Conservation (phyloP, 1,140 invertebrate species). For the Lepidostoma basale region DNA sequence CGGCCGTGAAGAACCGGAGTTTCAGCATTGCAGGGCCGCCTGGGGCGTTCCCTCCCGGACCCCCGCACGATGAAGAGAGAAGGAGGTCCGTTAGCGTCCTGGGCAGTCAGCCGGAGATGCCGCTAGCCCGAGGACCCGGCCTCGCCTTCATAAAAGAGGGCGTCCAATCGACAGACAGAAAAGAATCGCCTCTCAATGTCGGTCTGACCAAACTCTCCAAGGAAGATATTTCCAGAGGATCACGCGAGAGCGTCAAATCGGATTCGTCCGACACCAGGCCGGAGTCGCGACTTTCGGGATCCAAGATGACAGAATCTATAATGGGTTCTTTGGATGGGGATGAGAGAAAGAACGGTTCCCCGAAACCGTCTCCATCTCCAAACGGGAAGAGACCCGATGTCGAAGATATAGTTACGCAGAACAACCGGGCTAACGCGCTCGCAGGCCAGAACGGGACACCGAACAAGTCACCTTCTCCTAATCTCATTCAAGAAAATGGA, state of each 20-base stretch:
- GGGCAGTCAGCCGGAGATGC: conserved; percentile 54
- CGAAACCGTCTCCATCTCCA: conserved; percentile 7
- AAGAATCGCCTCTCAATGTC: conserved; percentile 42
- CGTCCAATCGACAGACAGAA: conserved; percentile 37
- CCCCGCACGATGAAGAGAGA: conserved; percentile 57
- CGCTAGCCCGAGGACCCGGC: conserved; percentile 50
- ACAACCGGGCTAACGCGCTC: conserved; percentile 43
- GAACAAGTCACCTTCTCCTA: conserved; percentile 37
- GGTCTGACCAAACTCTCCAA: conserved; percentile 42
- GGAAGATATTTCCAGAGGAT: conserved; percentile 47
- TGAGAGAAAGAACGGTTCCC: conserved; percentile 36
- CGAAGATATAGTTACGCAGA: conserved; percentile 56
- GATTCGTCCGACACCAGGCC: conserved; percentile 54
- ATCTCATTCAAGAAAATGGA: conserved; percentile 34
- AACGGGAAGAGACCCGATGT: conserved; percentile 52
- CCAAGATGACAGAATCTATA: conserved; percentile 60
- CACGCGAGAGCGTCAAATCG: conserved; percentile 54
- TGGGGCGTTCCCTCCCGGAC: conserved; percentile 52
- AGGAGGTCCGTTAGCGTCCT: conserved; percentile 56
- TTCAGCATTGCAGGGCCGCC: conserved; percentile 59
- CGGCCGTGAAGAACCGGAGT: conserved; percentile 56
- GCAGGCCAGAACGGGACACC: conserved; percentile 29
- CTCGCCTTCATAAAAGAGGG: conserved; percentile 59
- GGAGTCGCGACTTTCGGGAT: conserved; percentile 55
- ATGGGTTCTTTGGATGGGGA: conserved; percentile 53